A percentile compares a stretch with the other conserved stretches of the same genome.
These are phyloP conservation scores for Saccopteryx leptura DNA, from an alignment of 2,113 vertebrate species.

Conservation along the genomic window DNA sequence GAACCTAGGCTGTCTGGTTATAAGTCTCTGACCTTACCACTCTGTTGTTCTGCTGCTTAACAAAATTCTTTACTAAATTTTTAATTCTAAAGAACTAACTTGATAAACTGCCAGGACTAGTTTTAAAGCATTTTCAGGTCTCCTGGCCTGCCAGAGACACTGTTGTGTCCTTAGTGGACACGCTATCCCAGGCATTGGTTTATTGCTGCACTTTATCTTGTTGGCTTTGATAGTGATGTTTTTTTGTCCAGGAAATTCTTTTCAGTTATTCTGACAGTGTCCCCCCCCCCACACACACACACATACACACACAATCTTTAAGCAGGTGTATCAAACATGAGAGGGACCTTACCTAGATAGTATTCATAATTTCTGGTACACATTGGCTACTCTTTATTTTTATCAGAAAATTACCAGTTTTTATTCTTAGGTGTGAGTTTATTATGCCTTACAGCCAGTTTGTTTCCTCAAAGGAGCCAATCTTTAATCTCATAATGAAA, in stretches of 20 bases:
- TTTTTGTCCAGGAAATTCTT: conserved; percentile 25
- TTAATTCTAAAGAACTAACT: conserved; percentile 14
- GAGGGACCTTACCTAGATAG: conserved; percentile 30
- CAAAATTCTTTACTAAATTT: conserved; percentile 3
- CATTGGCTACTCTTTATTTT: conserved; percentile 37
- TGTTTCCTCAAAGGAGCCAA: background rate
- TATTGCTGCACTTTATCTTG: background rate
- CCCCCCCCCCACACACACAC: background rate
- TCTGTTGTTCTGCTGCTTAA: background rate
- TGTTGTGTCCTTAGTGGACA: background rate
- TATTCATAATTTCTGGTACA: conserved; percentile 55
- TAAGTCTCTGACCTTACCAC: background rate
- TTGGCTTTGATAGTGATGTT: background rate
- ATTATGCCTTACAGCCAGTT: conserved; percentile 40
- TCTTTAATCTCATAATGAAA: conserved; percentile 67
- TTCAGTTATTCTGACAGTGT: background rate
- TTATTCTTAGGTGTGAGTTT: too few relatives aligned
- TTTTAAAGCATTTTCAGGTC: background rate
- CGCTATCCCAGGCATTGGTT: background rate
- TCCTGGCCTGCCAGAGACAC: background rate
- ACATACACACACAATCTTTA: background rate
- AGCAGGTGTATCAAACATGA: background rate
- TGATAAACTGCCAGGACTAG: background rate
- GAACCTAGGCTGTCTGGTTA: background rate
- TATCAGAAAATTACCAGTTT: conserved; percentile 55